Conservation (phyloP, 2,113 vertebrate species). For the Serilophus lunatus region DNA sequence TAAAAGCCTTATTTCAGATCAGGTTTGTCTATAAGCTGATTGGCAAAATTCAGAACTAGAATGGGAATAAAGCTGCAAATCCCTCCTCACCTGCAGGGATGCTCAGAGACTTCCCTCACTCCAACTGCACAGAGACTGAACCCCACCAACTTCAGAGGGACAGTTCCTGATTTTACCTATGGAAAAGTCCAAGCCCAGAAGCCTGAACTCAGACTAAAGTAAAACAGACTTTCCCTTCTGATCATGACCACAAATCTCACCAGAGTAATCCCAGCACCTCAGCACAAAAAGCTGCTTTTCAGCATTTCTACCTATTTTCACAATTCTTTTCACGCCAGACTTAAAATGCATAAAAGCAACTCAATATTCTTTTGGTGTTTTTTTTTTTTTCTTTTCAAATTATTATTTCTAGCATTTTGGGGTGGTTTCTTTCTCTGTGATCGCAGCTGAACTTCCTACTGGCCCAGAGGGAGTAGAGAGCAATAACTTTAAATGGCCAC, state of each 20-base stretch:
- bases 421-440: not conserved
- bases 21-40: not conserved
- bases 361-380: not conserved
- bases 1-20: not conserved
- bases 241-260: not conserved
- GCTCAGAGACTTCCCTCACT: not conserved
- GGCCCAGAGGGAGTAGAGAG: constrained; percentile 47
- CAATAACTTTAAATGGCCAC: constrained; percentile 67
- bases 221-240: not conserved
- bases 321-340: not conserved
- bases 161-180: not conserved
- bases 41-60: not conserved
- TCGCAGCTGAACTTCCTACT: constrained; percentile 67
- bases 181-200: not conserved
- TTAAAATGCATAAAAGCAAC: not conserved
- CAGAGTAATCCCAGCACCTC: not conserved
- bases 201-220: not conserved
- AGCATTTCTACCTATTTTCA: not conserved
- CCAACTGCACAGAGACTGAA: not conserved
- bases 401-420: constrained; percentile 9
- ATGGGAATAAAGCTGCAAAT: not conserved
- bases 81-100: not conserved
- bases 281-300: not conserved
- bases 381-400: not conserved
- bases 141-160: not conserved